These are phyloP conservation scores for Galbula dea DNA, from an alignment of 2,113 vertebrate genomes.

Conservation along the genomic window DNA sequence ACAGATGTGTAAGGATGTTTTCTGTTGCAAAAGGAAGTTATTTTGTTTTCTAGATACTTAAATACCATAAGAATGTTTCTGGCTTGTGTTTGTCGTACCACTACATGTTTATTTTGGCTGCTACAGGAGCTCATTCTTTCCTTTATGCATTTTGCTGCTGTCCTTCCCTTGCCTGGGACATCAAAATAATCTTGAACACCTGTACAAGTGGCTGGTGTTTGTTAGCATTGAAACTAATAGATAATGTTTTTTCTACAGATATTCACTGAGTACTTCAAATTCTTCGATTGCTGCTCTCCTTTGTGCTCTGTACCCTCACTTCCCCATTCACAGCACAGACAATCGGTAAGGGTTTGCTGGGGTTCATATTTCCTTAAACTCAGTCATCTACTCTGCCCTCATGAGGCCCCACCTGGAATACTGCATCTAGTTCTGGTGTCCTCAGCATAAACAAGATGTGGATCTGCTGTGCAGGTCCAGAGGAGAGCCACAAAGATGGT, in stretches of 20 bases:
- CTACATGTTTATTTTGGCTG: background rate
- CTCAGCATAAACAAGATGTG: too few relatives aligned
- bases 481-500: too few relatives aligned
- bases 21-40: background rate
- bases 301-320: conserved; percentile 95
- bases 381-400: too few relatives aligned
- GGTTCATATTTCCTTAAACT: background rate
- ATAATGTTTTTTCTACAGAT: conserved; percentile 70
- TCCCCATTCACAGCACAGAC: conserved; percentile 95
- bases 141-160: background rate
- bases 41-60: background rate
- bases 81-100: background rate
- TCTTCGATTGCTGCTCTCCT: conserved; percentile 95
- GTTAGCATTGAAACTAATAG: background rate
- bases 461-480: too few relatives aligned
- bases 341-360: conserved; percentile 80
- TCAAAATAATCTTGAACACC: background rate
- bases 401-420: too few relatives aligned
- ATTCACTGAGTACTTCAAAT: conserved; percentile 93
- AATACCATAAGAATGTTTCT: background rate
- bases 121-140: background rate
- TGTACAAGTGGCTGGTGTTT: background rate
- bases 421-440: too few relatives aligned
- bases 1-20: accelerated
- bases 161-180: background rate